These are phyloP conservation scores for Eulemur macaco DNA, from an alignment of 2,113 vertebrate genomes.

Conservation along the genomic window DNA sequence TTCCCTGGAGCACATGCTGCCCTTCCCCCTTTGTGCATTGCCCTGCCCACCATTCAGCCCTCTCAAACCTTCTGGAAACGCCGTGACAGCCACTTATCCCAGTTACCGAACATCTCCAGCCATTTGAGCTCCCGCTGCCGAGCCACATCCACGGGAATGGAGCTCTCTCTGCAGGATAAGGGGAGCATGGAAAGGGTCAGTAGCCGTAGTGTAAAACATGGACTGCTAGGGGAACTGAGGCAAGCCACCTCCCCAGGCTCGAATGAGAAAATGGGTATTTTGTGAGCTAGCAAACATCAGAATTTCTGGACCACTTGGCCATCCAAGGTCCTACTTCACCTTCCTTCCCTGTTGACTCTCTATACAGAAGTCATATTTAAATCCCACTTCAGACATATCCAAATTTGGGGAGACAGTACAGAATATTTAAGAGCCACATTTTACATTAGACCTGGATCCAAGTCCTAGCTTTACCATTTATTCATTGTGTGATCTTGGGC, in stretches of 20 bases:
- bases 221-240: not conserved
- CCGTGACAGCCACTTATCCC: constrained; percentile 94
- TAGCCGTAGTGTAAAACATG: not conserved
- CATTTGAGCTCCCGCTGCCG: constrained; percentile 94
- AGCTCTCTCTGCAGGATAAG: constrained; percentile 84
- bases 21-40: not conserved
- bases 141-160: constrained; percentile 90
- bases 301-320: not conserved
- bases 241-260: not conserved
- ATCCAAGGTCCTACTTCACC: not conserved
- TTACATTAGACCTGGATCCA: not conserved
- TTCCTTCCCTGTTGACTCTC: not conserved
- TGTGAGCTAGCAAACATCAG: not conserved
- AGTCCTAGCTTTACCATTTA: constrained; percentile 23
- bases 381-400: not conserved
- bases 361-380: not conserved
- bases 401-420: not conserved
- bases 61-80: constrained; percentile 92
- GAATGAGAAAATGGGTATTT: not conserved
- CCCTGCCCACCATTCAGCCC: constrained; percentile 32
- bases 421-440: constrained; percentile 26
- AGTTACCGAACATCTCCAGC: constrained; percentile 94
- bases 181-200: constrained; percentile 40
- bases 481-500: constrained; percentile 26
- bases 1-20: not conserved